Percentiles rank a stretch among this genome's conserved stretches.
Evolutionary conservation across 2,113 vertebrate species (phyloP).

Genomic region (Python bivittatus): DNA sequence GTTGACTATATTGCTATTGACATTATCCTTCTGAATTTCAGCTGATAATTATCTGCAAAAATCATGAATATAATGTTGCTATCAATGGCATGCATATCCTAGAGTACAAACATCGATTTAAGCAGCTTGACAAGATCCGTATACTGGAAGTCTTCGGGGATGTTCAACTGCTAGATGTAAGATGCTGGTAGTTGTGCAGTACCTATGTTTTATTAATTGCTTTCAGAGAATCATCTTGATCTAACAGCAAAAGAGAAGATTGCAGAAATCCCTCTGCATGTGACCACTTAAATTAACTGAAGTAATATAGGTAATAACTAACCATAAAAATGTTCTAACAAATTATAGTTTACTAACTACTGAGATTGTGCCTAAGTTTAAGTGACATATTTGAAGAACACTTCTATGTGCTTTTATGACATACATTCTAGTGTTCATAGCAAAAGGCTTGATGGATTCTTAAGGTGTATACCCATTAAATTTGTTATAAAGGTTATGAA

Average conservation of each 20-base stretch:
- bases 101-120: conserved; percentile 88
- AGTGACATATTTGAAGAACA: neutral
- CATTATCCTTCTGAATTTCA: conserved; percentile 60
- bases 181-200: conserved; percentile 69
- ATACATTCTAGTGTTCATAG: neutral
- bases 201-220: neutral
- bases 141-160: conserved; percentile 80
- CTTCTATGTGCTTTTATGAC: neutral
- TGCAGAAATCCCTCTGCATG: conserved; percentile 9
- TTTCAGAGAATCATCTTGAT: conserved; percentile 18
- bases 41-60: conserved; percentile 86
- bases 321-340: neutral
- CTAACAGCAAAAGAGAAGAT: neutral
- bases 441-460: conserved; percentile 6
- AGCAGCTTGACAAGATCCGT: conserved; percentile 78
- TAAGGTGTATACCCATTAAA: neutral
- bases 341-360: neutral
- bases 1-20: neutral
- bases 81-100: conserved; percentile 85
- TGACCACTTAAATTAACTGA: conserved; percentile 34
- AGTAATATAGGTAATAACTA: conserved; percentile 25
- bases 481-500: neutral
- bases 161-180: conserved; percentile 76
- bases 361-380: neutral
- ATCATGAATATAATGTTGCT: conserved; percentile 82